Base-by-base conservation (phyloP, 2,113 vertebrate genomes). In the Ptilonorhynchus violaceus region DNA sequence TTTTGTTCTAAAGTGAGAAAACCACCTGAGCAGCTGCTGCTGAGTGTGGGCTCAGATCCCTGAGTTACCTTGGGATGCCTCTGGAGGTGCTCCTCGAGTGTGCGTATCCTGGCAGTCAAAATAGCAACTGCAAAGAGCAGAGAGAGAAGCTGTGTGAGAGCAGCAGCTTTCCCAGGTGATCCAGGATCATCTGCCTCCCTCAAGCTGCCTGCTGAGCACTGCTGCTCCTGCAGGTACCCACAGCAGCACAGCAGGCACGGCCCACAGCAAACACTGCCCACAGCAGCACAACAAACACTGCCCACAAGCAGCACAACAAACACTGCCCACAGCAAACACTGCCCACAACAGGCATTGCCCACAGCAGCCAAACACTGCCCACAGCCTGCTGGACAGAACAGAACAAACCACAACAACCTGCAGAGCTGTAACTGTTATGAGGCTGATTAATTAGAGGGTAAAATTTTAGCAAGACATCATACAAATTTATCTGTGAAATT, bases 81-180 rank as follows among this genome's bases (percentile, higher is more conserved):
- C 56, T 98, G 98, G 91, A 99, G 96, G 85, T 99, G 99, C 68
- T 99, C 99, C 96, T 99, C 98, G 14, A 97, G 98, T 80, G 98
- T 99, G 69, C 98, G 98, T 58, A 99, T 99, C 97, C 78, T 98
- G 78, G 99, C 98, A 9, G 99, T 99, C 98, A 99, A 72, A 53
- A 96, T 5, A 53, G 99, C 99, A 97, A 99, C 99, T 99, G 94
- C 30, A 94, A 79, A 96, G 89, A 69, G 78, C 70, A 97, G 94
- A 96, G 56, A 16, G 85, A 77, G 91, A 39, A 62, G 64, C 53
- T 2, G 11, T 39, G 62, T 91, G 80, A 98, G 95, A 95, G 89
- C 85, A 49, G 92, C 93, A 97, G 88, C 70, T 47, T 58, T 6
- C 37, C 75, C 56, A 62, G 58, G 84, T 13, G 83, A 82, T 15